phyloP scores from a whole-genome alignment of 2,888 invertebrate species.

The Napeogenes inachia region DNA sequence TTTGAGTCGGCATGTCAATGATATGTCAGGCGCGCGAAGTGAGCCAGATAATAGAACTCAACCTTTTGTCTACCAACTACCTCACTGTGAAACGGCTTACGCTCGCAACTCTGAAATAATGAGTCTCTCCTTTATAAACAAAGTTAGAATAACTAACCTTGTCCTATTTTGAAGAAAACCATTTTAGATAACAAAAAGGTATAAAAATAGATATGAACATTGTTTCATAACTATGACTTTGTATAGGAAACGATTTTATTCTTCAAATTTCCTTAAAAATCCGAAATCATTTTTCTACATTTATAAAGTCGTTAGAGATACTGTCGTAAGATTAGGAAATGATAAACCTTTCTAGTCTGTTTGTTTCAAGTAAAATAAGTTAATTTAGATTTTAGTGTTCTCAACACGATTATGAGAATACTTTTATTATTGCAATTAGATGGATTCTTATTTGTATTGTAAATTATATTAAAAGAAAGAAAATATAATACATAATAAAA shows the following conservation, averaged over 20 bases:
- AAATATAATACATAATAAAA: no score
- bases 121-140: constrained; percentile 47
- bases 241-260: background rate
- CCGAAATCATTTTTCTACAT: constrained; percentile 27
- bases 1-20: constrained; percentile 49
- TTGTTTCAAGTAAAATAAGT: background rate
- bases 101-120: constrained; percentile 47
- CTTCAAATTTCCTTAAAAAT: no score
- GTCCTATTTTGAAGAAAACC: constrained; percentile 39
- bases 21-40: constrained; percentile 48
- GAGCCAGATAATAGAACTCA: constrained; percentile 50
- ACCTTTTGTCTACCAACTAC: constrained; percentile 52
- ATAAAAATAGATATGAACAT: constrained; percentile 8
- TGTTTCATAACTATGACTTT: constrained; percentile 9
- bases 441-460: no score
- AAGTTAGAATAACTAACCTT: constrained; percentile 49
- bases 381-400: constrained; percentile 1
- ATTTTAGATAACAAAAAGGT: constrained; percentile 34
- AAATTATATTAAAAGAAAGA: no score
- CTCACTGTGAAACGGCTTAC: constrained; percentile 35
- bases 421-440: background rate
- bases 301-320: constrained; percentile 14
- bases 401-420: constrained; percentile 3
- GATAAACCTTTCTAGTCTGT: constrained; percentile 13
- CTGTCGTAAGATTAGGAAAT: constrained; percentile 12